Percentiles rank a stretch among this genome's conserved stretches.
These are phyloP conservation scores for Parazoanthus darwini DNA, from an alignment of 92 coral and sea anemone genomes.

Conservation along the genomic window DNA sequence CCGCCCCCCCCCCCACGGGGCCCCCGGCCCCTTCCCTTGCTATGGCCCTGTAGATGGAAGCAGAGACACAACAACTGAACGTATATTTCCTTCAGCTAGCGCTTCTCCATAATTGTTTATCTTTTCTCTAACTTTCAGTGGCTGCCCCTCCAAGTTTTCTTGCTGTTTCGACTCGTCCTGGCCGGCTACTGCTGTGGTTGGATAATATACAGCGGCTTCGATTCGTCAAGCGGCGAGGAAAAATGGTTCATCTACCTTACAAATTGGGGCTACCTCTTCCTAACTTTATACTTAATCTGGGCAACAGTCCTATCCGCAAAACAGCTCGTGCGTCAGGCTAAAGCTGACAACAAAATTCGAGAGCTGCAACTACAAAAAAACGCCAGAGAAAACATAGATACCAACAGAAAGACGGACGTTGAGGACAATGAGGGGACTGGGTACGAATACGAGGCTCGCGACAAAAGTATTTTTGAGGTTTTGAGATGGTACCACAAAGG, in stretches of 20 bases:
- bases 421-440: background rate
- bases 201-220: conserved; percentile 83
- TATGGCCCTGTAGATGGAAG: too few relatives aligned
- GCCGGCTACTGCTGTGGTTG: conserved; percentile 80
- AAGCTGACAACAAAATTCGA: background rate
- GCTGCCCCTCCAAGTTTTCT: conserved; percentile 55
- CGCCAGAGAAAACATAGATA: background rate
- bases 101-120: background rate
- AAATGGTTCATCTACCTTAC: conserved; percentile 95
- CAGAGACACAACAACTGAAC: too few relatives aligned
- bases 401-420: background rate
- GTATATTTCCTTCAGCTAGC: too few relatives aligned
- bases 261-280: conserved; percentile 79
- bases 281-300: conserved; percentile 67
- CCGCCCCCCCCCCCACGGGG: too few relatives aligned
- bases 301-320: conserved; percentile 58
- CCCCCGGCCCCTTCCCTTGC: too few relatives aligned
- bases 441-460: conserved; percentile 33
- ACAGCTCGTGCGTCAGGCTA: conserved; percentile 26
- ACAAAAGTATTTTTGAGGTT: conserved; percentile 20
- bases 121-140: conserved; percentile 47
- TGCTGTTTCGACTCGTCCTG: conserved; percentile 64
- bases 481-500: conserved; percentile 81
- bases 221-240: conserved; percentile 59
- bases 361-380: conserved; percentile 16